Evolutionary conservation across 2,113 vertebrate species (phyloP).

Genomic region (Corynorhinus townsendii): DNA sequence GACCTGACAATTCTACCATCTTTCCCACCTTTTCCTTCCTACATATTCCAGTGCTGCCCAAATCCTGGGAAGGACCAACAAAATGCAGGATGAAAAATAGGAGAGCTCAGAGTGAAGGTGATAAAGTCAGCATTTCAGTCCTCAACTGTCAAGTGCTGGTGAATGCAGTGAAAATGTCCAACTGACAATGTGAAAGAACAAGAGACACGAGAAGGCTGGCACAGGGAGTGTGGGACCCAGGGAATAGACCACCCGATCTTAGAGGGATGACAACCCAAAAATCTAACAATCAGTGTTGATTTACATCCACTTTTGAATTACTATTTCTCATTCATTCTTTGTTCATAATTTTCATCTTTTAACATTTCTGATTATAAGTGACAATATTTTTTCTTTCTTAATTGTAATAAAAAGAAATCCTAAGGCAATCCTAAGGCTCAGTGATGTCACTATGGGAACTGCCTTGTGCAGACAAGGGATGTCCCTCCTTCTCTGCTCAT

Average conservation of each 20-base stretch:
- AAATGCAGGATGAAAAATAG: not conserved
- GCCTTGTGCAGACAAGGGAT: not conserved
- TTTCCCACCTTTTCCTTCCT: no score
- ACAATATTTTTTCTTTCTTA: no score
- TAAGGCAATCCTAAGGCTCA: not conserved
- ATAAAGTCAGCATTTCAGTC: not conserved
- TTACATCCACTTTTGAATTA: not conserved
- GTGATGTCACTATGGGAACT: not conserved
- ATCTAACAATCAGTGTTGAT: not conserved
- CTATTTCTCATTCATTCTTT: not conserved
- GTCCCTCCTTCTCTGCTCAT: not conserved
- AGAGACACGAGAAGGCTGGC: not conserved
- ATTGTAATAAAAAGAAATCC: no score
- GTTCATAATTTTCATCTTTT: not conserved
- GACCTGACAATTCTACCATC: not conserved
- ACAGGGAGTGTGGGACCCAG: not conserved
- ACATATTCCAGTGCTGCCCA: no score
- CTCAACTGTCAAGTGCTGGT: not conserved
- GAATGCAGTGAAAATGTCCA: not conserved
- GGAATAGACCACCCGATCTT: not conserved
- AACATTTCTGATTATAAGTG: not conserved
- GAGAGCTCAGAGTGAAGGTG: not conserved
- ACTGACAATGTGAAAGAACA: not conserved
- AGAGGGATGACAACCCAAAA: not conserved
- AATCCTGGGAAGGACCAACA: accelerated